phyloP scores from a whole-genome alignment of 2,113 vertebrate genomes.

The Xyliphius kryptos region DNA sequence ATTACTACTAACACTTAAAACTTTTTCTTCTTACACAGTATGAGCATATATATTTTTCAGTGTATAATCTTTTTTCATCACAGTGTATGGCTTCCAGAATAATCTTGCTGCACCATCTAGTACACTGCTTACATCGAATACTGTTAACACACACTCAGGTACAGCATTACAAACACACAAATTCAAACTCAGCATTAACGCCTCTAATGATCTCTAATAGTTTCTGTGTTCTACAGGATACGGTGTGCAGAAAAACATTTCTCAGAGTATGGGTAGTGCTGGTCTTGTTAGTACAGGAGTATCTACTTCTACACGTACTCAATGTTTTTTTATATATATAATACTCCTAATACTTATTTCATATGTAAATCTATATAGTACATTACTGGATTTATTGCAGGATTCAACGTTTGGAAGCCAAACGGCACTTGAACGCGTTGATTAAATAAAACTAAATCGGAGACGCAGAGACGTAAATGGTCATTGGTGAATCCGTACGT shows the following conservation, averaged over 20 bases:
- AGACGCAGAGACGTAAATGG: too few species aligned
- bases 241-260: slow-evolving; percentile 67
- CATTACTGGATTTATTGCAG: too few species aligned
- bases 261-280: slow-evolving; percentile 49
- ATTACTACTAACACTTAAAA: too few species aligned
- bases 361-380: too few species aligned
- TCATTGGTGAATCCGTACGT: too few species aligned
- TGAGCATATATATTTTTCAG: too few species aligned
- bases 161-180: neutral
- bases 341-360: too few species aligned
- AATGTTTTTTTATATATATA: too few species aligned
- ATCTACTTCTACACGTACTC: slow-evolving; percentile 63
- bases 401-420: too few species aligned
- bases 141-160: slow-evolving; percentile 32
- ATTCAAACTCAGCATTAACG: neutral
- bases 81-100: slow-evolving; percentile 66
- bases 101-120: slow-evolving; percentile 67
- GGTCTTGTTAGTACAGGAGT: slow-evolving; percentile 53
- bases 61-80: neutral
- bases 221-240: slow-evolving; percentile 53
- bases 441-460: too few species aligned
- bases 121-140: slow-evolving; percentile 35
- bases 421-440: too few species aligned
- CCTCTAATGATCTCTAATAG: neutral
- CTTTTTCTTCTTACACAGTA: too few species aligned